These are phyloP conservation scores for Xylota segnis DNA, from an alignment of 2,888 invertebrate species.

Conservation along the genomic window DNA sequence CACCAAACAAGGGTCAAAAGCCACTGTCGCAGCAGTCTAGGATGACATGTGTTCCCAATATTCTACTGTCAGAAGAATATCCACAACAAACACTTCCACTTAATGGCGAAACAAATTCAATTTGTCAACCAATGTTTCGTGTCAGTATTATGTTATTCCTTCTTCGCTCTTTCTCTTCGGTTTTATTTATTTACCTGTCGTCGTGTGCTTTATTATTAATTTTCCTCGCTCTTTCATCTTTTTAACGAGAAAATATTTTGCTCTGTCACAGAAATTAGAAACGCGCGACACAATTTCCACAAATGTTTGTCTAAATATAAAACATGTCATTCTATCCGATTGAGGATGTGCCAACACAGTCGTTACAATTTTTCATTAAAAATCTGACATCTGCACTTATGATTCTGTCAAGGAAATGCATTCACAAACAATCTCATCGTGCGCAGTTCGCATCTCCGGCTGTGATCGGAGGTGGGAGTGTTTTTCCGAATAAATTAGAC, in stretches of 20 bases:
- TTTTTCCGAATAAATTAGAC: conserved; percentile 60
- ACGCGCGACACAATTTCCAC: conserved; percentile 66
- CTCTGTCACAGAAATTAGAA: conserved; percentile 64
- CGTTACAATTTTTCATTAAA: conserved; percentile 72
- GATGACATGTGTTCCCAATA: conserved; percentile 30
- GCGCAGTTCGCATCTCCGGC: conserved; percentile 16
- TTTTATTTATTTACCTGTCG: conserved; percentile 66
- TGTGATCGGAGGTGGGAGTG: conserved; percentile 9
- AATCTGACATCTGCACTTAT: conserved; percentile 73
- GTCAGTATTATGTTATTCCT: conserved; percentile 39
- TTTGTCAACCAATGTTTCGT: conserved; percentile 52
- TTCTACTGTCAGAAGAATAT: conserved; percentile 14
- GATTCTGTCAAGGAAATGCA: conserved; percentile 76
- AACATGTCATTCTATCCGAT: conserved; percentile 69
- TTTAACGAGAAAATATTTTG: conserved; percentile 53
- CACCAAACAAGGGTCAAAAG: conserved; percentile 14
- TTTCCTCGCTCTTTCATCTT: conserved; percentile 60
- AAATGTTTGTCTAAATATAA: conserved; percentile 63
- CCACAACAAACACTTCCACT: conserved; percentile 23
- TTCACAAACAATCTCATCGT: conserved; percentile 67
- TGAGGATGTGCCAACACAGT: conserved; percentile 73
- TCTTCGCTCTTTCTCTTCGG: background rate
- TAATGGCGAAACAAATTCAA: conserved; percentile 62
- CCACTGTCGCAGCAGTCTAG: background rate
- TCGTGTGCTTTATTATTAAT: conserved; percentile 58